These are phyloP conservation scores for Callyntrura sp. DNA, from an alignment of 2,888 invertebrate genomes.

Conservation along the genomic window DNA sequence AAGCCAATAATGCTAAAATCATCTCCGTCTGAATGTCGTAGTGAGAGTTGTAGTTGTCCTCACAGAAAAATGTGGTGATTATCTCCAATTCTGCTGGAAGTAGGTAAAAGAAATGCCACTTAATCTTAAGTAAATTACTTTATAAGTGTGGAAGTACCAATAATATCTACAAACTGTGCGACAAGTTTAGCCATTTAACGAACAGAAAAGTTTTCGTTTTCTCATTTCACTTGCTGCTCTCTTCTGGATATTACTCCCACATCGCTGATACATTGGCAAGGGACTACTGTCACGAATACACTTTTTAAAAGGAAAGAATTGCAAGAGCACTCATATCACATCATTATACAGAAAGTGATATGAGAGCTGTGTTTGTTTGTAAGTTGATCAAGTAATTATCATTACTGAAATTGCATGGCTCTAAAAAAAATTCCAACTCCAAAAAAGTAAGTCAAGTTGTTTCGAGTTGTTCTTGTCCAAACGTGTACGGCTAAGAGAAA, in stretches of 20 bases:
- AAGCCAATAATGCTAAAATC: constrained; percentile 47
- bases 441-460: constrained; percentile 46
- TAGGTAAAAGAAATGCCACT: constrained; percentile 56
- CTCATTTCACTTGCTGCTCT: constrained; percentile 31
- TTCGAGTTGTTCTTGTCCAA: constrained; percentile 5
- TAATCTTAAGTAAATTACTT: constrained; percentile 55
- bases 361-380: constrained; percentile 25
- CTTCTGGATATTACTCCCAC: not conserved
- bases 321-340: not conserved
- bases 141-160: constrained; percentile 50
- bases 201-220: constrained; percentile 44
- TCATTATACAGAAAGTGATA: not conserved
- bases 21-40: not conserved
- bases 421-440: constrained; percentile 43
- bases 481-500: not conserved
- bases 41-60: not conserved
- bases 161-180: constrained; percentile 23
- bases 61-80: constrained; percentile 31
- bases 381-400: constrained; percentile 76
- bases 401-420: constrained; percentile 65
- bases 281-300: constrained; percentile 11
- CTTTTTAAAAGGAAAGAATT: constrained; percentile 26
- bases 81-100: constrained; percentile 42
- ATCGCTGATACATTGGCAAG: not conserved
- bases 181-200: constrained; percentile 31